Conservation (phyloP, 2,113 vertebrate genomes). For the Anarhynchus alexandrinus region DNA sequence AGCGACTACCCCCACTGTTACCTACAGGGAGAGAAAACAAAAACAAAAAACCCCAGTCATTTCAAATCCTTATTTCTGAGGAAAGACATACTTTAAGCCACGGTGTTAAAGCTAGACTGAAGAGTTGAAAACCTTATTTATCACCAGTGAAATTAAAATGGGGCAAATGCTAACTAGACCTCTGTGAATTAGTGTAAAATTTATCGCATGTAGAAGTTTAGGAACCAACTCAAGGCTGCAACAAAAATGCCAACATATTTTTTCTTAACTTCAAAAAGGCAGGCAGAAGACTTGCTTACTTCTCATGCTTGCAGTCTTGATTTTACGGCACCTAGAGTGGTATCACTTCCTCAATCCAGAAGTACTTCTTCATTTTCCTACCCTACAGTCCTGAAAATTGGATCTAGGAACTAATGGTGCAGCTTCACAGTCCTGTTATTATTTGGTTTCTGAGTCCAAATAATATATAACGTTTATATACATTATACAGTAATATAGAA, state of each 20-base stretch:
- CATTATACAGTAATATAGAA: not conserved
- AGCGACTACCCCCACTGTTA: conserved; percentile 77
- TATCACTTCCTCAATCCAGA: not conserved
- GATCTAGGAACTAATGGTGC: not conserved
- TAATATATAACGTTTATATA: not conserved
- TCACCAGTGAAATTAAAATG: not conserved
- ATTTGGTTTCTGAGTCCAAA: not conserved
- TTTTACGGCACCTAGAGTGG: not conserved
- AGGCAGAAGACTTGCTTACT: not conserved
- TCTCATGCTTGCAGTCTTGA: not conserved
- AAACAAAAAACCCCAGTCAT: not conserved
- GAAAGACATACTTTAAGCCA: not conserved
- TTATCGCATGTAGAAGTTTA: not conserved
- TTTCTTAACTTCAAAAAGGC: not conserved
- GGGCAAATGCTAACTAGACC: not conserved
- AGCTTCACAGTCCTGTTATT: not conserved
- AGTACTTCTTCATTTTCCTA: not conserved
- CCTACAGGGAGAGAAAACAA: conserved; percentile 65
- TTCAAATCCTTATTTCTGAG: not conserved
- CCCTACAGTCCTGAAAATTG: not conserved
- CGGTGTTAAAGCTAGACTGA: not conserved
- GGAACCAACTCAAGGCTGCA: not conserved
- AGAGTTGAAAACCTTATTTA: not conserved
- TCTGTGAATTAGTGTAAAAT: not conserved
- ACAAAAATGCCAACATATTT: not conserved